Conservation (phyloP, 2,797 vertebrate species). For the Danio choprae region DNA sequence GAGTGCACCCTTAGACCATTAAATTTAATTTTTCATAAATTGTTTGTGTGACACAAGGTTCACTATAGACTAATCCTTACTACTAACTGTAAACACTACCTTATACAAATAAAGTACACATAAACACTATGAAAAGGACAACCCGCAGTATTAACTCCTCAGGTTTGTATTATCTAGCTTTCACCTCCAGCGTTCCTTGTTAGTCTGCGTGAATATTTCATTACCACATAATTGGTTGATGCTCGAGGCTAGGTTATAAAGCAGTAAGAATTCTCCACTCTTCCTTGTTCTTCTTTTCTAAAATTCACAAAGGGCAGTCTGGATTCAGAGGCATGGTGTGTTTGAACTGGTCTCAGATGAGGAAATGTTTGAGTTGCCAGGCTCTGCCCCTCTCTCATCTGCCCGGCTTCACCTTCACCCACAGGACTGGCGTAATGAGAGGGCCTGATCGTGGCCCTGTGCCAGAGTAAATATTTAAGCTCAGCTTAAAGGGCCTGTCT, state of each 20-base stretch:
- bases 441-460: slow-evolving; percentile 64
- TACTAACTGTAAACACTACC: slow-evolving; percentile 56
- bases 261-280: slow-evolving; percentile 72
- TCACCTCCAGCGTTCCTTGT: slow-evolving; percentile 79
- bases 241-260: slow-evolving; percentile 82
- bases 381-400: slow-evolving; percentile 57
- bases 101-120: slow-evolving; percentile 52
- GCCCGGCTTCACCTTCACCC: slow-evolving; percentile 64
- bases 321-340: slow-evolving; percentile 53
- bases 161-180: slow-evolving; percentile 77
- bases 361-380: slow-evolving; percentile 72
- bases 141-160: slow-evolving; percentile 68
- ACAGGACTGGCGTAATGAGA: slow-evolving; percentile 73
- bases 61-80: slow-evolving; percentile 20
- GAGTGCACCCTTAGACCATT: too few relatives aligned
- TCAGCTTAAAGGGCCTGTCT: slow-evolving; percentile 73
- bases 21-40: too few relatives aligned
- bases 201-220: slow-evolving; percentile 86
- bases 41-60: too few relatives aligned
- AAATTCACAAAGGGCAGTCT: slow-evolving; percentile 77
- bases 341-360: slow-evolving; percentile 63
- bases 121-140: slow-evolving; percentile 61
- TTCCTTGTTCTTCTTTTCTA: slow-evolving; percentile 67
- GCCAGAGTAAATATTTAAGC: slow-evolving; percentile 82
- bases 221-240: slow-evolving; percentile 84